Percentiles rank a stretch among this genome's conserved stretches.
Evolutionary conservation across 2,113 vertebrate genomes (phyloP).

Genomic region (Leucosticte australis): DNA sequence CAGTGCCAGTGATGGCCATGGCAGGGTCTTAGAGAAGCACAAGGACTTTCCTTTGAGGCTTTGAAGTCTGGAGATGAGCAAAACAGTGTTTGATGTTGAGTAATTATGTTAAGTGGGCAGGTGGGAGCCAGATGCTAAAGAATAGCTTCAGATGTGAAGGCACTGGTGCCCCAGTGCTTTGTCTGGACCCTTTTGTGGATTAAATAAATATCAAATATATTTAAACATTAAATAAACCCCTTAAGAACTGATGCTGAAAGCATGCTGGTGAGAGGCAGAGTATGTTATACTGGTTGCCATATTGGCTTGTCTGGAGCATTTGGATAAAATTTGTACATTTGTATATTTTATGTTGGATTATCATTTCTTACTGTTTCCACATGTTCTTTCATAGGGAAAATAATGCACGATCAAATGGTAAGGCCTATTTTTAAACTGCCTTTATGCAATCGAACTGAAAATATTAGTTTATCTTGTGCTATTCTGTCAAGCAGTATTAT

Average conservation of each 20-base stretch:
- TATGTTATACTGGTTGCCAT: constrained; percentile 7
- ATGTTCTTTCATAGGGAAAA: constrained; percentile 44
- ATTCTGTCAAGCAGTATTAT: constrained; percentile 60
- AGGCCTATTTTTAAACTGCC: constrained; percentile 56
- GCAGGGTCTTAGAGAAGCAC: background rate
- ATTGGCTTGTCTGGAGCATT: background rate
- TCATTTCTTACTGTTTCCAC: constrained; percentile 50
- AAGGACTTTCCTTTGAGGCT: background rate
- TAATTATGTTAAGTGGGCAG: constrained; percentile 35
- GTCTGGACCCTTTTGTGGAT: background rate
- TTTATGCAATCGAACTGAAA: constrained; percentile 48
- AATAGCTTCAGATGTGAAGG: background rate
- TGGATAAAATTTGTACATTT: constrained; percentile 32
- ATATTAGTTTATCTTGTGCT: constrained; percentile 56
- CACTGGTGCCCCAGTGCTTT: background rate
- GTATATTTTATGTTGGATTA: constrained; percentile 46
- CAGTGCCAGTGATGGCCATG: background rate
- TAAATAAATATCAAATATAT: background rate
- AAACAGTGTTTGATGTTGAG: background rate
- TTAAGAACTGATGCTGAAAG: background rate
- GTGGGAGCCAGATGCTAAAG: constrained; percentile 51
- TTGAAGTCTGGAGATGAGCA: constrained; percentile 20
- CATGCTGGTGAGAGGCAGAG: background rate
- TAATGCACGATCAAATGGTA: constrained; percentile 41
- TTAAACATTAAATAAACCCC: background rate